phyloP scores from a whole-genome alignment of 2,797 vertebrate genomes.

The Cheirogaleus major region DNA sequence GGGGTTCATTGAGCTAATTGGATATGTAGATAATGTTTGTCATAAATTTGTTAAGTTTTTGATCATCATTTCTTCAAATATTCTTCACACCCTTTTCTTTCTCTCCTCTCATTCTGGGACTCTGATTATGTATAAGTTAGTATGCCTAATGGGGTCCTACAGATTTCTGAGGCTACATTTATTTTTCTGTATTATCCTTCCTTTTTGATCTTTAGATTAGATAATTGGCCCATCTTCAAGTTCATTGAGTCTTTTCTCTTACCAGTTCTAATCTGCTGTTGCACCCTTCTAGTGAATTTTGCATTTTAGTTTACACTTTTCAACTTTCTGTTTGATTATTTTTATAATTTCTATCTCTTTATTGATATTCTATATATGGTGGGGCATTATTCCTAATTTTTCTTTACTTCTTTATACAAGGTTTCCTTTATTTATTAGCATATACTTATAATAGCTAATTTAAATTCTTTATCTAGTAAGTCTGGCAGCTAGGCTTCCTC shows the following conservation, averaged over 20 bases:
- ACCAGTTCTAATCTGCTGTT: background rate
- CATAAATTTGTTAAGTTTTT: background rate
- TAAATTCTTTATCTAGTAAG: background rate
- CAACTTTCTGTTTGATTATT: background rate
- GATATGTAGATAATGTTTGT: background rate
- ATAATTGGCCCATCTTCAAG: background rate
- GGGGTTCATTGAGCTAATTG: background rate
- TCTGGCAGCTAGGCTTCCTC: background rate
- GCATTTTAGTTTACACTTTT: background rate
- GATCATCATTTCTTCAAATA: background rate
- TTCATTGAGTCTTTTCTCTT: background rate
- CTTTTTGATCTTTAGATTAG: background rate
- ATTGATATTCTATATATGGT: background rate
- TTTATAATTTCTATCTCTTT: background rate
- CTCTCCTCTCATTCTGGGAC: no score
- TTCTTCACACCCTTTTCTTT: background rate
- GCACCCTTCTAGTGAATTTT: background rate
- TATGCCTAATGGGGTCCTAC: background rate
- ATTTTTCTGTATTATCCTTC: background rate
- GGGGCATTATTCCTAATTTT: background rate
- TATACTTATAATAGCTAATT: background rate
- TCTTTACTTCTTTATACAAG: background rate
- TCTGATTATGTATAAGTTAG: background rate
- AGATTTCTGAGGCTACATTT: background rate
- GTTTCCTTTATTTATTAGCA: background rate